phyloP scores from a whole-genome alignment of 2,113 vertebrate genomes.

The Calypte anna region DNA sequence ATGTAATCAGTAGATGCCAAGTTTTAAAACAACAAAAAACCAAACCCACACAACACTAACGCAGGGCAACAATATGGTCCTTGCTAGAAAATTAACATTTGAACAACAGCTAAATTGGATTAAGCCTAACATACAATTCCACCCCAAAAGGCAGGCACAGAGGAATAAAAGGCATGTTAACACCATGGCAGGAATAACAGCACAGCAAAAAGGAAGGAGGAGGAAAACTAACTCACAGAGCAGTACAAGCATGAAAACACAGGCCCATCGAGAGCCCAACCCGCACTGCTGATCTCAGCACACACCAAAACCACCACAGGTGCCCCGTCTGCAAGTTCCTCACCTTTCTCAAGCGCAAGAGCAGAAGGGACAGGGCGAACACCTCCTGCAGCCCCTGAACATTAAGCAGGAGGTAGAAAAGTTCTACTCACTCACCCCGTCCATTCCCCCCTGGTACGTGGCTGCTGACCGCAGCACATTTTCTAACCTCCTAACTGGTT shows the following conservation, averaged over 20 bases:
- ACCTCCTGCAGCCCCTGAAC: fast-evolving
- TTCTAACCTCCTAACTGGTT: background rate
- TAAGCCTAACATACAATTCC: background rate
- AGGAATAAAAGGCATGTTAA: background rate
- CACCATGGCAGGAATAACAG: background rate
- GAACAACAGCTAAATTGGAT: background rate
- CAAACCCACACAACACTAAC: no score
- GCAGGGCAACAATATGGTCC: background rate
- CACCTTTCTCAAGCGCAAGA: background rate
- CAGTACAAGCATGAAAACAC: fast-evolving
- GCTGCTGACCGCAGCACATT: background rate
- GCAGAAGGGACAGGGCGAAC: background rate
- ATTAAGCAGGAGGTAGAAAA: background rate
- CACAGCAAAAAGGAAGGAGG: background rate
- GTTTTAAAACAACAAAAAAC: no score
- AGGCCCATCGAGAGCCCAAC: background rate
- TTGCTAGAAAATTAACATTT: background rate
- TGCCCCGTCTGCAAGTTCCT: background rate
- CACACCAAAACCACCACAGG: background rate
- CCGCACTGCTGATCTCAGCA: background rate
- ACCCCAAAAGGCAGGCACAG: background rate
- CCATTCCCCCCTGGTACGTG: background rate
- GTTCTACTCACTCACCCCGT: background rate
- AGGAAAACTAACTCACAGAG: background rate
- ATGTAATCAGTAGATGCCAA: background rate